phyloP scores from a whole-genome alignment of 1,140 invertebrate species.

The fruit fly (Drosophila melanogaster) region DNA sequence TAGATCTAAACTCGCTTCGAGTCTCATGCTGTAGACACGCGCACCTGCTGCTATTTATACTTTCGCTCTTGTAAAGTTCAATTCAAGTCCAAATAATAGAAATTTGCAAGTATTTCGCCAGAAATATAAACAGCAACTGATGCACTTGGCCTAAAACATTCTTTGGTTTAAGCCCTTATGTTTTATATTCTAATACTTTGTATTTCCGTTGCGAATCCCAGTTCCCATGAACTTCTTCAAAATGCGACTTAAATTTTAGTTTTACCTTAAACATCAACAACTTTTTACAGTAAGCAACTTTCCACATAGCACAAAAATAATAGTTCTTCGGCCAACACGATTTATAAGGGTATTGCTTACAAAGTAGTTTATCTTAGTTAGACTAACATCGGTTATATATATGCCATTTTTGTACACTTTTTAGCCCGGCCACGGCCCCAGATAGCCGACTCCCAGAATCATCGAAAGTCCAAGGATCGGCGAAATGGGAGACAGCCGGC shows the following conservation, averaged over 20 bases:
- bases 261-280: constrained; percentile 71
- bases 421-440: constrained; percentile 57
- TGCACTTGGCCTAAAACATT: constrained; percentile 5
- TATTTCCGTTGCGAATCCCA: constrained; percentile 68
- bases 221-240: constrained; percentile 11
- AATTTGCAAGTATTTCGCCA: not conserved
- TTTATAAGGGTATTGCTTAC: constrained; percentile 58
- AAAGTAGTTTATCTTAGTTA: constrained; percentile 42
- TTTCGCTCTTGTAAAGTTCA: not conserved
- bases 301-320: constrained; percentile 41
- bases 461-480: not conserved
- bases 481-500: not conserved
- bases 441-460: not conserved
- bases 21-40: constrained; percentile 18
- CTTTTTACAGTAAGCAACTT: constrained; percentile 71
- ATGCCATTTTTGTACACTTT: constrained; percentile 61
- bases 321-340: constrained; percentile 43
- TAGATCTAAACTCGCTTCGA: constrained; percentile 23
- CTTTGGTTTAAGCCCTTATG: constrained; percentile 27
- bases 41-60: not conserved
- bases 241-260: constrained; percentile 51
- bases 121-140: not conserved
- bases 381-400: constrained; percentile 24
- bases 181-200: constrained; percentile 79
- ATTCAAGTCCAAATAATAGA: no score